phyloP scores from a whole-genome alignment of 1,140 invertebrate genomes.

The Dinoponera quadriceps region DNA sequence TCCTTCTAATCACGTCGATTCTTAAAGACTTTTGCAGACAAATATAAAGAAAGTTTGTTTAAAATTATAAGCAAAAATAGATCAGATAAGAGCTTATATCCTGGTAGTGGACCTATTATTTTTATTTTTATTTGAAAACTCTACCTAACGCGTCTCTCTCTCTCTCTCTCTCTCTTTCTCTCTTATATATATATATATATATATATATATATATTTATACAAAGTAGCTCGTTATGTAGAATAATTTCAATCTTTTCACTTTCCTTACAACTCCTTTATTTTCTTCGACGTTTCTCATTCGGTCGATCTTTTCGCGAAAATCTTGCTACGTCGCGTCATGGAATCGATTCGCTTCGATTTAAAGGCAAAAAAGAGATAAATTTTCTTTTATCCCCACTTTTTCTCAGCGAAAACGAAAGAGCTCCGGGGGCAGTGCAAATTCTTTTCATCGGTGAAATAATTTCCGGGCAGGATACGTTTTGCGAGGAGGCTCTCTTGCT shows the following conservation, averaged over 20 bases:
- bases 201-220: too few species aligned
- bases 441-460: slow-evolving; percentile 34
- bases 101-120: too few species aligned
- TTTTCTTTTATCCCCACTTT: slow-evolving; percentile 44
- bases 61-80: too few species aligned
- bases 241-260: not conserved
- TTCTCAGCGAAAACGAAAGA: not conserved
- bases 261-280: not conserved
- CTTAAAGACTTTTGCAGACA: too few species aligned
- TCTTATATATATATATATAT: too few species aligned
- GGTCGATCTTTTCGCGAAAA: slow-evolving; percentile 20
- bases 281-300: not conserved
- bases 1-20: too few species aligned
- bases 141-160: too few species aligned
- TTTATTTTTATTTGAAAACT: too few species aligned
- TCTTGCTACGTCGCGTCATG: not conserved
- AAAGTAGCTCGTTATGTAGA: too few species aligned
- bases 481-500: not conserved
- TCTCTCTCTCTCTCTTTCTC: too few species aligned
- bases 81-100: too few species aligned
- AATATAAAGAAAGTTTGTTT: too few species aligned
- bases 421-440: slow-evolving; percentile 6
- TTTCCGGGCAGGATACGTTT: slow-evolving; percentile 46
- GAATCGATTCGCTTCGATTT: slow-evolving; percentile 34
- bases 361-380: not conserved